These are phyloP conservation scores for Agrotis puta DNA, from an alignment of 2,888 invertebrate species.

Conservation along the genomic window DNA sequence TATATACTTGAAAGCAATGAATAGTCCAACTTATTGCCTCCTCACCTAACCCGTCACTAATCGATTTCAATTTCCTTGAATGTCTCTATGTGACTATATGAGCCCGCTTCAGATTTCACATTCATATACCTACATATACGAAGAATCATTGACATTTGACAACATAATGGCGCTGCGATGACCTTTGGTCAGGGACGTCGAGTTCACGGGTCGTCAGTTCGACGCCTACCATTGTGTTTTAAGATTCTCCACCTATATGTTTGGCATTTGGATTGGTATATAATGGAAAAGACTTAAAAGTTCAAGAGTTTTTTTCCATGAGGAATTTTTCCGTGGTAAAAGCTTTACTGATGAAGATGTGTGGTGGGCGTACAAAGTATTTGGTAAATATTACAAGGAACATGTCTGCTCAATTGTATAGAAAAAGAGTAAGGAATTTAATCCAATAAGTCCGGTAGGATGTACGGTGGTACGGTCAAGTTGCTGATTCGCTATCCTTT, in stretches of 20 bases:
- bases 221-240: slow-evolving; percentile 18
- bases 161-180: slow-evolving; percentile 18
- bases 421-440: too few species aligned
- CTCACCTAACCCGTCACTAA: neutral
- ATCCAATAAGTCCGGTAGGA: too few species aligned
- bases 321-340: too few species aligned
- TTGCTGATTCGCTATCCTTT: too few species aligned
- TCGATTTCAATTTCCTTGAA: slow-evolving; percentile 5
- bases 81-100: slow-evolving; percentile 1
- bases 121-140: slow-evolving; percentile 1
- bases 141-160: slow-evolving; percentile 42
- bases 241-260: neutral
- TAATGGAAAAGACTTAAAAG: neutral
- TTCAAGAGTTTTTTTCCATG: too few species aligned
- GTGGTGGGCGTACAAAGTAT: too few species aligned
- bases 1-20: neutral
- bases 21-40: neutral
- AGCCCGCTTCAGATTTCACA: slow-evolving; percentile 3
- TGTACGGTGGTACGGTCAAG: too few species aligned
- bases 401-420: too few species aligned
- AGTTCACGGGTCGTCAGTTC: slow-evolving; percentile 14
- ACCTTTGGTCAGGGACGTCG: slow-evolving; percentile 39
- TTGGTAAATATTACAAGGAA: too few species aligned
- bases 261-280: slow-evolving; percentile 7
- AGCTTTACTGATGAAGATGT: too few species aligned